A percentile compares a stretch with the other conserved stretches of the same genome.
Evolutionary conservation across 1,140 invertebrate species (phyloP).

Genomic region (Zaprionus ornatus): DNA sequence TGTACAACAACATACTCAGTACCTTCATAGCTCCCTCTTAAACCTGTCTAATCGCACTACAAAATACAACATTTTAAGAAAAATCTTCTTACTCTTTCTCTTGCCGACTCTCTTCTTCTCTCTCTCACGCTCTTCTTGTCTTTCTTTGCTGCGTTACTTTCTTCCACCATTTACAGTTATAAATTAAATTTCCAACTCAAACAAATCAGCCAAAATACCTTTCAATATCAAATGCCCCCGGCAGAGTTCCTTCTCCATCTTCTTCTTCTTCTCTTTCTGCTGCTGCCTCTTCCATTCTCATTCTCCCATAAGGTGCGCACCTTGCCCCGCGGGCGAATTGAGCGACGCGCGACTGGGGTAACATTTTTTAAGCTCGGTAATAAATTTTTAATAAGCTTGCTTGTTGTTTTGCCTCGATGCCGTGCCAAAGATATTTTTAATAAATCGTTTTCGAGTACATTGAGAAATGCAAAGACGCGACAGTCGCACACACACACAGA

Average conservation of each 20-base stretch:
- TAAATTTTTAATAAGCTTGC: slow-evolving; percentile 82
- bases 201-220: slow-evolving; percentile 81
- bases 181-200: slow-evolving; percentile 81
- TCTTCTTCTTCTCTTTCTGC: background rate
- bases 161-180: slow-evolving; percentile 70
- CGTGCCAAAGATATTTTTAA: slow-evolving; percentile 82
- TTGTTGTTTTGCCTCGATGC: slow-evolving; percentile 72
- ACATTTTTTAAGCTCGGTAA: slow-evolving; percentile 82
- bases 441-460: slow-evolving; percentile 81
- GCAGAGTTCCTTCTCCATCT: slow-evolving; percentile 27
- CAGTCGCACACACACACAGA: slow-evolving; percentile 21
- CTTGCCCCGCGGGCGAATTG: slow-evolving; percentile 52
- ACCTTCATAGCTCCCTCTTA: no score
- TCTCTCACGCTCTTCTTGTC: background rate
- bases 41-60: no score
- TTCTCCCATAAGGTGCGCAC: slow-evolving; percentile 38
- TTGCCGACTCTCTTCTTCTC: background rate
- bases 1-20: no score
- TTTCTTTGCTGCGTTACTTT: background rate
- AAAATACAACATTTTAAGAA: no score
- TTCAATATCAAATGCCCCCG: slow-evolving; percentile 72
- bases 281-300: slow-evolving; percentile 4
- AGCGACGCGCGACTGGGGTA: slow-evolving; percentile 68
- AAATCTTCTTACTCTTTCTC: no score
- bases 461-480: slow-evolving; percentile 74